Evolutionary conservation across 2,888 invertebrate species (phyloP).

Genomic region (Andrena praecox): DNA sequence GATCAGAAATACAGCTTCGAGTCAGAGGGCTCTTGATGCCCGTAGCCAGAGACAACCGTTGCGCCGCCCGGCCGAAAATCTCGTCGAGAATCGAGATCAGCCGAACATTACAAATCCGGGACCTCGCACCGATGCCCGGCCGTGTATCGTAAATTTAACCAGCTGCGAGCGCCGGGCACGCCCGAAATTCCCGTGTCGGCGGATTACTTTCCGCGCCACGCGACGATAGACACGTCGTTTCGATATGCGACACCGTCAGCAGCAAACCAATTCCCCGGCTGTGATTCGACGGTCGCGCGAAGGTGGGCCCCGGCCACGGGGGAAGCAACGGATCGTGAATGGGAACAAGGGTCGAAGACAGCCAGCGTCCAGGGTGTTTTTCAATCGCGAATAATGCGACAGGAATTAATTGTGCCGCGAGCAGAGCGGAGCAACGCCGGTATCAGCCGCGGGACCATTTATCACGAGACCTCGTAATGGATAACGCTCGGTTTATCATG

Average conservation of each 20-base stretch:
- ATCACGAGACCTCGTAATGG: constrained; percentile 53
- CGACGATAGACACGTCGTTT: constrained; percentile 39
- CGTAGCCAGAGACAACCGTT: too few relatives aligned
- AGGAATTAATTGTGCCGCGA: constrained; percentile 75
- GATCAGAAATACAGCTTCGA: too few relatives aligned
- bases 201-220: constrained; percentile 36
- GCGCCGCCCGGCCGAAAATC: background rate
- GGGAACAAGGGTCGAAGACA: constrained; percentile 15
- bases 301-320: background rate
- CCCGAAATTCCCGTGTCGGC: constrained; percentile 18
- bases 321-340: constrained; percentile 26
- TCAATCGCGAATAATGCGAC: constrained; percentile 75
- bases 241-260: constrained; percentile 31
- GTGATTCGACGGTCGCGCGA: constrained; percentile 39
- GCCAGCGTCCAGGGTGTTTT: constrained; percentile 30
- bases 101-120: background rate
- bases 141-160: constrained; percentile 22
- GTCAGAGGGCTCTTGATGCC: too few relatives aligned
- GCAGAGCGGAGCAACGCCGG: constrained; percentile 11
- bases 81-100: background rate
- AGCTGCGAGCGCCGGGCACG: background rate
- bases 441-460: constrained; percentile 44
- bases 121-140: background rate
- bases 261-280: constrained; percentile 48
- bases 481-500: constrained; percentile 56